These are phyloP conservation scores for Colossoma macropomum DNA, from an alignment of 2,113 vertebrate genomes.

Conservation along the genomic window DNA sequence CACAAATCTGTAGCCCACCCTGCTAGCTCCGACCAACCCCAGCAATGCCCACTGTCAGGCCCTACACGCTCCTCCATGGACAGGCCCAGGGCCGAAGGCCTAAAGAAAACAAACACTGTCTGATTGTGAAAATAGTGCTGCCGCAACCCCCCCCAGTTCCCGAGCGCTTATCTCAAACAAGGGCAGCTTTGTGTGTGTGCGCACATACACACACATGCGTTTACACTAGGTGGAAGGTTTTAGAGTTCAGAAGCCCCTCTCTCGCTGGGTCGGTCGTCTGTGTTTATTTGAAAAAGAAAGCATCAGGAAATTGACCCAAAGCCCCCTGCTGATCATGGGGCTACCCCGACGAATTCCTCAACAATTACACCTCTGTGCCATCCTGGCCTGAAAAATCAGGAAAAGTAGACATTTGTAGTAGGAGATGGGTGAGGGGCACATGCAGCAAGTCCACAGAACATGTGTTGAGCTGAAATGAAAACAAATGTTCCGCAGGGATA, in stretches of 20 bases:
- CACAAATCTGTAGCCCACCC: conserved; percentile 61
- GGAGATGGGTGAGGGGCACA: conserved; percentile 7
- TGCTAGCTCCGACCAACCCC: conserved; percentile 60
- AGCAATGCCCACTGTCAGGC: conserved; percentile 54
- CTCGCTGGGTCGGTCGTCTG: conserved; percentile 45
- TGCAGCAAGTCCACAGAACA: neutral
- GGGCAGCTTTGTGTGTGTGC: conserved; percentile 72
- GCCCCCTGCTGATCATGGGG: conserved; percentile 69
- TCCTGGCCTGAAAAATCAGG: conserved; percentile 9
- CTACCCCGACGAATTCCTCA: conserved; percentile 66
- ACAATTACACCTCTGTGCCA: conserved; percentile 62
- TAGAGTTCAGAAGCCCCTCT: conserved; percentile 60
- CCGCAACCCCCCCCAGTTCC: conserved; percentile 66
- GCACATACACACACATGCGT: conserved; percentile 18
- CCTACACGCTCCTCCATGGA: conserved; percentile 56
- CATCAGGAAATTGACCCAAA: conserved; percentile 77
- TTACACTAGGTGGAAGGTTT: conserved; percentile 72
- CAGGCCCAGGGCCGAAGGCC: conserved; percentile 68
- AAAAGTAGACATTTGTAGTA: conserved; percentile 7
- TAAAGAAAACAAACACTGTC: conserved; percentile 79
- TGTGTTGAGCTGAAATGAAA: conserved; percentile 2
- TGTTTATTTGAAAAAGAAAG: conserved; percentile 77
- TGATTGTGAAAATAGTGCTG: conserved; percentile 79
- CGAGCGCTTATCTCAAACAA: conserved; percentile 77
- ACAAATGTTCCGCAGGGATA: neutral